Evolutionary conservation across 2,797 vertebrate species (phyloP), one percentile per base, ranked within the genome.

Genomic region (Tiaroga cobitis): DNA sequence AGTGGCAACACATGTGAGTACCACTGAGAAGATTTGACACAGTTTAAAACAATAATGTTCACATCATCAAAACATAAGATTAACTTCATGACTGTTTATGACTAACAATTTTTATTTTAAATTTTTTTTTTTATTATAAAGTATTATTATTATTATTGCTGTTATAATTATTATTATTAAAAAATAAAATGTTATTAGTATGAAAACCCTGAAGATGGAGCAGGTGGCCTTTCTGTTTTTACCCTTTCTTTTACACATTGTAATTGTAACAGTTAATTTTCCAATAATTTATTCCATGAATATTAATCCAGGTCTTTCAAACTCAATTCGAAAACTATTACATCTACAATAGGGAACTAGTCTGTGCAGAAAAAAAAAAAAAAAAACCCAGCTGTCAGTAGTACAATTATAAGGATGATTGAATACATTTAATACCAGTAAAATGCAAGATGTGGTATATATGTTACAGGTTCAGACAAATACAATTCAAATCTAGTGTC

Each of bases 1-100:
- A 99, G 98, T 91, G 95, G 96, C 82, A 92, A 88, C 10, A 96
- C 96, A 93, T 99, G 95, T 96, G 86, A 94, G 95, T 94, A 49
- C 37, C 4, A 37, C 32, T 19, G 0, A 39, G 41, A 34, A 26
- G 11, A 80, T 11, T 16, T 24, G 19, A 24, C 10, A 32, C 8
- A 19, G 8, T 32, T 46, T 8, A 6, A 16, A 46, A 2, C 8
- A 18, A 46, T 43, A 26, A 4, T 43, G n/a, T 46, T 46, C n/a
- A 43, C 18, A 3, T 8, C 15, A 18, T 72, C 24, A 72, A 13
- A 43, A 43, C 21, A 43, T 3, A 8, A 8, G 3, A 61, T 26
- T n/a, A n/a, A n/a, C n/a, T n/a, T 15, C 3, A n/a, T 43, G 37
- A 1, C 11, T 19, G 15, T 70, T 13, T 69, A 34, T 67, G 8